Evolutionary conservation across 2,888 invertebrate genomes (phyloP).

Genomic region (Dicranocentrus wangi): DNA sequence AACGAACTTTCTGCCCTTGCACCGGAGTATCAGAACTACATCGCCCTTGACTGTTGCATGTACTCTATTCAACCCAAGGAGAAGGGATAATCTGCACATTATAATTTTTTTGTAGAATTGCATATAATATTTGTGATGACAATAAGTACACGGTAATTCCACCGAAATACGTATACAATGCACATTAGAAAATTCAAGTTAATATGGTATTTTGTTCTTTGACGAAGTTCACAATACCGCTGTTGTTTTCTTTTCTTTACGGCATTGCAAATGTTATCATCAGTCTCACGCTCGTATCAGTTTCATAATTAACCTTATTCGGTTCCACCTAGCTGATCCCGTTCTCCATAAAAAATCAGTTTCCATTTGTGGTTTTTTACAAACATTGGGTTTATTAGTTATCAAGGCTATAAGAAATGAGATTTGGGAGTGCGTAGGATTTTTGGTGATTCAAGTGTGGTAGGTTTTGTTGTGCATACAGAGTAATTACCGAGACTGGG

Average conservation of each 20-base stretch:
- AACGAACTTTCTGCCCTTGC: neutral
- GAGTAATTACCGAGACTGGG: slow-evolving; percentile 7
- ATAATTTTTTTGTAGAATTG: neutral
- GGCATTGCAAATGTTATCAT: no score
- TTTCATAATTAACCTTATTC: no score
- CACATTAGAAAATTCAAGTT: no score
- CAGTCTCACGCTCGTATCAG: no score
- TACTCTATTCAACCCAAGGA: no score
- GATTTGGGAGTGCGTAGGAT: neutral
- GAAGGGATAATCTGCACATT: neutral
- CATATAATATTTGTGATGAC: neutral
- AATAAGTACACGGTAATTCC: neutral
- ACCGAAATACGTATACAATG: no score
- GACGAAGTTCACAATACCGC: no score
- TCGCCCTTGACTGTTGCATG: no score
- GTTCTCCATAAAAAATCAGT: slow-evolving; percentile 28
- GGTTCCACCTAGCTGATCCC: no score
- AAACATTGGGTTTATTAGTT: neutral
- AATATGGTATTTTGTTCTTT: no score
- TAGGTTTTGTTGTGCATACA: slow-evolving; percentile 2
- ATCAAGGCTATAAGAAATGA: neutral
- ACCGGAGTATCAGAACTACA: neutral
- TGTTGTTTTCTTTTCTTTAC: no score
- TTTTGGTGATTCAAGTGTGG: neutral
- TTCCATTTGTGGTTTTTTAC: slow-evolving; percentile 43